Conservation (phyloP, 2,113 vertebrate genomes). For the Hiodon alosoides region DNA sequence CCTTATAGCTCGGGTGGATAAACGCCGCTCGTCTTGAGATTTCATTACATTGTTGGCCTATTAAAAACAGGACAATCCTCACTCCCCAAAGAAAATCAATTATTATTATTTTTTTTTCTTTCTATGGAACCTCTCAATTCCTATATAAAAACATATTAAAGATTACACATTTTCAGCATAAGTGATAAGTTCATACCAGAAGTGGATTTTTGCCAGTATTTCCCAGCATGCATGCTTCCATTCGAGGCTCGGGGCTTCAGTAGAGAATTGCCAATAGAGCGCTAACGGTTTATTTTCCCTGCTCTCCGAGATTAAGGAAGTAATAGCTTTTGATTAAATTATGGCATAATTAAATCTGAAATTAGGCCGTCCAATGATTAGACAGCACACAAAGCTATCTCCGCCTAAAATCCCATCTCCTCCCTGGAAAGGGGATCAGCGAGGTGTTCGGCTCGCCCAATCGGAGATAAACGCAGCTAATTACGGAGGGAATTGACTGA, state of each 20-base stretch:
- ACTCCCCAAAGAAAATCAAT: no score
- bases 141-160: no score
- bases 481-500: slow-evolving; percentile 16
- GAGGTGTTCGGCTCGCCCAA: not conserved
- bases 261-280: not conserved
- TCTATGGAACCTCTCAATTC: no score
- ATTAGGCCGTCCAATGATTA: slow-evolving; percentile 5
- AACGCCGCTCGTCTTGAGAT: no score
- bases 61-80: no score
- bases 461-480: slow-evolving; percentile 15
- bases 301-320: slow-evolving; percentile 10
- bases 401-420: slow-evolving; percentile 11
- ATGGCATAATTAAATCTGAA: slow-evolving; percentile 25
- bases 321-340: slow-evolving; percentile 25
- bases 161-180: no score
- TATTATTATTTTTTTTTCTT: no score
- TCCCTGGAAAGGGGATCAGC: slow-evolving; percentile 10
- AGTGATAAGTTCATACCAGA: no score
- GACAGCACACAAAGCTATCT: slow-evolving; percentile 21
- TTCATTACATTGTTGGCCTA: no score
- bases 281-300: not conserved
- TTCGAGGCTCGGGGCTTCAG: not conserved
- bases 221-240: not conserved
- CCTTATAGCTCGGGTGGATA: no score
- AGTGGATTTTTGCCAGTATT: not conserved